Conservation (phyloP, 2,888 invertebrate genomes). For the Pyrochroa serraticornis region DNA sequence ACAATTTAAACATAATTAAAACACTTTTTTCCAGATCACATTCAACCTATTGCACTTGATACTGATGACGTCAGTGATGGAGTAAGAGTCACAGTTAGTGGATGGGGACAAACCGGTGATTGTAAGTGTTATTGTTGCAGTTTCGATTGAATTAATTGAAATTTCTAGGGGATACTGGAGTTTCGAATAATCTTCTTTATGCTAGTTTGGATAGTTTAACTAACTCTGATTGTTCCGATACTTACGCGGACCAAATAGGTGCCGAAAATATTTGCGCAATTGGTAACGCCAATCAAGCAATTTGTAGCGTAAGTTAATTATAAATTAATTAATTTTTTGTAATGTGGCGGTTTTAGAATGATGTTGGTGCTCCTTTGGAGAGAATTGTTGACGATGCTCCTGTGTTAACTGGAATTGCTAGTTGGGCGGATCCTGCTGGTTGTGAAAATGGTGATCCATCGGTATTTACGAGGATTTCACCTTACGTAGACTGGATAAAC, state of each 20-base stretch:
- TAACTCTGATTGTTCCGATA: neutral
- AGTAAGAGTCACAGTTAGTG: neutral
- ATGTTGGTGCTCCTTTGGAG: neutral
- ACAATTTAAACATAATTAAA: neutral
- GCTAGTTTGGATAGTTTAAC: neutral
- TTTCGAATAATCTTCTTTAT: neutral
- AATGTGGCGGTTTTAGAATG: neutral
- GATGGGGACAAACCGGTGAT: neutral
- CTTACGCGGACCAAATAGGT: neutral
- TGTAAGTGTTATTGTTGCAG: neutral
- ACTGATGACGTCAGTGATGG: neutral
- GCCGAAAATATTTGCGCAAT: neutral
- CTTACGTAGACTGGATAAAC: neutral
- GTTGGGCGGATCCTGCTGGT: too few species aligned
- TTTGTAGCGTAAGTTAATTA: neutral
- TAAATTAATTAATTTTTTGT: neutral
- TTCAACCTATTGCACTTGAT: neutral
- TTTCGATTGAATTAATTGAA: neutral
- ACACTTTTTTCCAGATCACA: neutral
- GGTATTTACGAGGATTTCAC: neutral
- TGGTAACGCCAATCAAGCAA: neutral
- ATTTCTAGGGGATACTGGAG: neutral
- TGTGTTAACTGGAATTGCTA: too few species aligned
- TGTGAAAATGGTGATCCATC: too few species aligned
- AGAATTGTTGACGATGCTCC: too few species aligned